Evolutionary conservation across 2,113 vertebrate genomes (phyloP).

Genomic region (Perccottus glenii): DNA sequence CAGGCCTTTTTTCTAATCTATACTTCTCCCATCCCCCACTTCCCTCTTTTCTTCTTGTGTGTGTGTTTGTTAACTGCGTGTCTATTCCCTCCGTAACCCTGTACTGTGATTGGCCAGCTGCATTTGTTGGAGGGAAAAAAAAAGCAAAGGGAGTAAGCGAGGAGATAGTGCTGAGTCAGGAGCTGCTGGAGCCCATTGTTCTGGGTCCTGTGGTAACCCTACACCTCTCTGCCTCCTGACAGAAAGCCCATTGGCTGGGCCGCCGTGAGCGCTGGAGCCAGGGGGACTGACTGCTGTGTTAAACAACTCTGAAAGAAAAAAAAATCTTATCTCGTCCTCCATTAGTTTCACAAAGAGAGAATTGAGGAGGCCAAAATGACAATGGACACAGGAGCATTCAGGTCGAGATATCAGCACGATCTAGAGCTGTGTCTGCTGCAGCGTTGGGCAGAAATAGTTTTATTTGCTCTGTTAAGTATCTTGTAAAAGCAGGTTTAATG

Average conservation of each 20-base stretch:
- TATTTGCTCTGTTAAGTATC: not conserved
- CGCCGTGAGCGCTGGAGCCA: slow-evolving; percentile 68
- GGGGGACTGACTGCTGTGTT: slow-evolving; percentile 69
- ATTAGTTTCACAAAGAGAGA: slow-evolving; percentile 70
- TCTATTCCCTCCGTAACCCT: slow-evolving; percentile 54
- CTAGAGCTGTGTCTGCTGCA: slow-evolving; percentile 39
- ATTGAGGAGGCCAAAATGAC: slow-evolving; percentile 58
- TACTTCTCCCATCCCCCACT: slow-evolving; percentile 65
- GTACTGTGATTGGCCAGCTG: slow-evolving; percentile 62
- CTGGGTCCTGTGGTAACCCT: slow-evolving; percentile 61
- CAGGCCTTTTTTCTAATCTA: slow-evolving; percentile 18
- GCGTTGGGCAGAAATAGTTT: not conserved
- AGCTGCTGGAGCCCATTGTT: slow-evolving; percentile 68
- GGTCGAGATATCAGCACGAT: slow-evolving; percentile 38
- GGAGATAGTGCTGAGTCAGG: slow-evolving; percentile 76
- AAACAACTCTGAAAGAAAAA: slow-evolving; percentile 63
- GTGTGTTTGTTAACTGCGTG: slow-evolving; percentile 40
- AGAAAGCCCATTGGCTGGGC: slow-evolving; percentile 59
- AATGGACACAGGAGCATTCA: slow-evolving; percentile 59
- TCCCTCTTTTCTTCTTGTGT: slow-evolving; percentile 47
- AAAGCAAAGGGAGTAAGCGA: slow-evolving; percentile 41
- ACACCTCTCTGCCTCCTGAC: slow-evolving; percentile 64
- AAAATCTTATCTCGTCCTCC: slow-evolving; percentile 69
- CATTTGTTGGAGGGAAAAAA: slow-evolving; percentile 67
- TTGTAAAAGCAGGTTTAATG: not conserved